These are phyloP conservation scores for Campylorhamphus procurvoides DNA, from an alignment of 2,113 vertebrate genomes.

Conservation along the genomic window DNA sequence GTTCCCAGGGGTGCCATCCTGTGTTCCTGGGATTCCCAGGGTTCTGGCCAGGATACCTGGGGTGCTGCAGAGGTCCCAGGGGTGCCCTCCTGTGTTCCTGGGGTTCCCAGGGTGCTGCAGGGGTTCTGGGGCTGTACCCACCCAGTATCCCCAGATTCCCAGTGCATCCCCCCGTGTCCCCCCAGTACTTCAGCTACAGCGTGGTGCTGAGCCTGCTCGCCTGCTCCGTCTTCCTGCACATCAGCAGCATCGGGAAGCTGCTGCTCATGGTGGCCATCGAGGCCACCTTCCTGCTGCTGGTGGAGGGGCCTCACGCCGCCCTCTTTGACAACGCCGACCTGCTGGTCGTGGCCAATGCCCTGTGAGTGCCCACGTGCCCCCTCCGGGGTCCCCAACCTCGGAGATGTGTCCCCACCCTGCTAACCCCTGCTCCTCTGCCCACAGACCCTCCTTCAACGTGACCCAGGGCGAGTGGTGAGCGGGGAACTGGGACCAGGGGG, in stretches of 20 bases:
- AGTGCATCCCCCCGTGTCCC: neutral
- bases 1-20: neutral
- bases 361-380: slow-evolving; percentile 77
- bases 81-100: neutral
- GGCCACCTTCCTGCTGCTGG: slow-evolving; percentile 88
- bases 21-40: neutral
- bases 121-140: neutral
- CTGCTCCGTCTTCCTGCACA: slow-evolving; percentile 97
- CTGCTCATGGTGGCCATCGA: slow-evolving; percentile 90
- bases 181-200: slow-evolving; percentile 91
- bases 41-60: neutral
- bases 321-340: slow-evolving; percentile 96
- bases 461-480: slow-evolving; percentile 85
- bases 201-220: slow-evolving; percentile 93
- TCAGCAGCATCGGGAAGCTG: slow-evolving; percentile 96
- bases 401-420: neutral
- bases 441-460: slow-evolving; percentile 79
- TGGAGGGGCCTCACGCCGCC: slow-evolving; percentile 89
- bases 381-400: rapidly evolving
- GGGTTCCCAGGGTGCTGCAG: too few species aligned
- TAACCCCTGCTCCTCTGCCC: neutral
- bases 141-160: rapidly evolving
- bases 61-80: neutral
- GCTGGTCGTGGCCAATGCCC: slow-evolving; percentile 88
- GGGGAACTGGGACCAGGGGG: neutral